Base-by-base conservation (phyloP, 2,888 invertebrate genomes). In the Cyclophora albipunctata region DNA sequence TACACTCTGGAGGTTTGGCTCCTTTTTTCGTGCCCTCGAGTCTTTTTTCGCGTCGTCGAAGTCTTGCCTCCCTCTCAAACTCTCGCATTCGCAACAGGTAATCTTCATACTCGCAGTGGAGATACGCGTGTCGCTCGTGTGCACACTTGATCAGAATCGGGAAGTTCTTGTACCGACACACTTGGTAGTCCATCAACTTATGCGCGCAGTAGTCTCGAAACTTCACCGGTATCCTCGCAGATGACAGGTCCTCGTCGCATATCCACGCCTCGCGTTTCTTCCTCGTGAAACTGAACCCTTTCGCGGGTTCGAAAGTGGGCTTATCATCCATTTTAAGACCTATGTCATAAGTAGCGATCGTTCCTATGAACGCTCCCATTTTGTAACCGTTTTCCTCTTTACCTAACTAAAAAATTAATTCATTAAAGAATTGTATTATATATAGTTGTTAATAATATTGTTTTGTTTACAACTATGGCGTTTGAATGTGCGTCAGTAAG, bases 141-240 rank as follows among this genome's bases (percentile, higher is more conserved):
- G 86, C 84, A 67, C 98, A 98, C 46, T 84, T 89, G 48, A 89
- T 90, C 0, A 91, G 67, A 44, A 90, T 91, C 0, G 96, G 96
- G 70, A 91, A 93, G 34, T 92, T 81, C 49, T 93, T 91, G 49
- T 90, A 85, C 48, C 93, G 88, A 72, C 98, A 98, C 5, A 89
- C 81, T 56, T 90, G 83, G 63, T 92, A 93, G 40, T 92, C 86
- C 6, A 98, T 68, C 40, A 92, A 84, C 35, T 88, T 72, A 73
- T 97, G 94, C 4, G 95, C 93, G 81, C 98, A 98, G 71, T 94
- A 98, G 75, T 96, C 97, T 48, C 97, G 90, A 47, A 90, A 84
- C 6, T 90, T 73, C 0, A 90, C 67, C 0, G 93, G 92, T 41
- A 98, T 74, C 69, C 92, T 92, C 0, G 93, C 93, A 0, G 95